Base-by-base conservation (phyloP, 53 echinoderm and acorn worm genomes). In the Luidia sarsii region DNA sequence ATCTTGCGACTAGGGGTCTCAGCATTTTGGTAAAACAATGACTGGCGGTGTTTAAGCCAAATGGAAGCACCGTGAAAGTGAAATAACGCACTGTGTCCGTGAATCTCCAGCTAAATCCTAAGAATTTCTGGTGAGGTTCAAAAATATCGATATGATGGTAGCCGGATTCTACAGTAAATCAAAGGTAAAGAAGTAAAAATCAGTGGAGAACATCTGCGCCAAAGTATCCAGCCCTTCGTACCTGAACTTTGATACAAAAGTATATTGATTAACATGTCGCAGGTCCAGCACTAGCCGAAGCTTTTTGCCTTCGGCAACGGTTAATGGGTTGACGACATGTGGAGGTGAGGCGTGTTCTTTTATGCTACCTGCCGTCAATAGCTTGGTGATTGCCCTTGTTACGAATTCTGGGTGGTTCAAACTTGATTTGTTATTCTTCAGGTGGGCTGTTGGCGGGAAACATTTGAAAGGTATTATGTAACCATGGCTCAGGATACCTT, bases 351-450 rank as follows among this genome's bases (percentile, higher is more conserved):
- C 32, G 28, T 54, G 55, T n/a, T 75, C 31, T 25, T 7, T 75
- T 4, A 41, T 2, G 3, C 3, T 16, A 19, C 62, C 46, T 10
- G n/a, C 3, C 27, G 2, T 43, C 16, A 65, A 27, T 24, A 67
- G 32, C 25, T 81, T 49, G 37, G 50, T 46, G 10, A 81, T 67
- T 24, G 82, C 82, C 37, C 15, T 53, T 19, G 35, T 24, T 20
- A 81, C 82, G 32, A 81, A 67, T 34, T 80, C 67, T 7, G 82
- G 67, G 24, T 82, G 68, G 27, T 69, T 38, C 16, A 82, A 69
- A 68, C 66, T 67, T 31, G 67, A 82, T 29, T 65, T 53, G 33
- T 82, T 69, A 54, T 82, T 68, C 39, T 82, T 81, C 1, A 82
- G 57, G 37, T 55, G 41, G 36, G 67, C 82, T 57, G 7, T 56